Conservation (phyloP, 1,140 invertebrate genomes). For the Drosophila ohnishii region DNA sequence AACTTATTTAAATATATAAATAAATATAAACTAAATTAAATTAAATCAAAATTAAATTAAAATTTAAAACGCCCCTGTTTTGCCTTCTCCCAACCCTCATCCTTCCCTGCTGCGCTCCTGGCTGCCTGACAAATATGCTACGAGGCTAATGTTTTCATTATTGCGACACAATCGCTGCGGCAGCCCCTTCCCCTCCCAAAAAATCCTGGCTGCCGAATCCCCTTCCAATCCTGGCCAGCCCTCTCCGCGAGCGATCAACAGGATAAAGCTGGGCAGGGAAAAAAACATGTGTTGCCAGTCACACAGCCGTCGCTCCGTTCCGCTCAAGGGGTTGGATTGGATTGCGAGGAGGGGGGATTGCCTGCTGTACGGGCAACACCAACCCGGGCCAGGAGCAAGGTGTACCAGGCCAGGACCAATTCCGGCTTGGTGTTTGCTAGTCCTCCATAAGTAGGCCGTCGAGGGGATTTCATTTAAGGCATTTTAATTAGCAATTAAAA, state of each 20-base stretch:
- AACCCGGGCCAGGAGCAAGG: constrained; percentile 18
- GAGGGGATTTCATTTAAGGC: constrained; percentile 29
- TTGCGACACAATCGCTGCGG: constrained; percentile 46
- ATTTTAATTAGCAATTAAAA: constrained; percentile 35
- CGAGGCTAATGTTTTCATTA: constrained; percentile 78
- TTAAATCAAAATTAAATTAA: not conserved
- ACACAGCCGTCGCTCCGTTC: constrained; percentile 61
- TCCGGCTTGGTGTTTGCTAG: constrained; percentile 73
- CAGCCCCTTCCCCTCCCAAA: not conserved
- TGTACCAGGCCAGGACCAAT: constrained; percentile 58
- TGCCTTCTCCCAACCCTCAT: not conserved
- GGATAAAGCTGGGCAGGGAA: constrained; percentile 51
- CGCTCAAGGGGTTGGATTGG: constrained; percentile 26
- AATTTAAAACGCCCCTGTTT: not conserved
- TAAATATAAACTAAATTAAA: too few species aligned
- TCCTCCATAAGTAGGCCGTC: constrained; percentile 58
- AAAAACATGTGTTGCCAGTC: constrained; percentile 83
- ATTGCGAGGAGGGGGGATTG: not conserved
- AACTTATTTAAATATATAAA: too few species aligned
- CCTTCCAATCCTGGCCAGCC: constrained; percentile 17
- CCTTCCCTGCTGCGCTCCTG: constrained; percentile 45
- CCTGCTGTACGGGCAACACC: constrained; percentile 11
- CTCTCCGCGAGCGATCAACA: constrained; percentile 63
- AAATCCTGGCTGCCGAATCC: constrained; percentile 30
- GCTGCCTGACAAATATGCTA: constrained; percentile 59